Evolutionary conservation across 2,888 invertebrate species (phyloP), one percentile per base, ranked within the genome.

Genomic region (Andrena chrysosceles): DNA sequence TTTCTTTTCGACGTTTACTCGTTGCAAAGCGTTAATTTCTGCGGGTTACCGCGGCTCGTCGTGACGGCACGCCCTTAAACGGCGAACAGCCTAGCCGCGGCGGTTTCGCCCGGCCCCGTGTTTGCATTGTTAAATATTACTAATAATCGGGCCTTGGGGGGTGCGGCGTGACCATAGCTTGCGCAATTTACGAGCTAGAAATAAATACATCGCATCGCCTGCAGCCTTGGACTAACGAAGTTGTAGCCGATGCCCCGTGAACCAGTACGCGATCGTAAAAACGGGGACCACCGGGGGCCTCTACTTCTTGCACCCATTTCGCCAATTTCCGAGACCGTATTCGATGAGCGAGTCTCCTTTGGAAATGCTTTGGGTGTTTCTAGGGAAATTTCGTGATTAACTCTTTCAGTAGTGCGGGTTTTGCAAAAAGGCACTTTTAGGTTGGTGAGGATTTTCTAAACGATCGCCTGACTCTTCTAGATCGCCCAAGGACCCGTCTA

Each of bases 11-110:
- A 85, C 83, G 83, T 87, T 85, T 85, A 83, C 79, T 79, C 72
- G 69, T 71, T 70, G 72, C 72, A 62, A 87, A 76, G 87, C 79
- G 85, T 85, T 87, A 87, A 87, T 85, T 85, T 72, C 85, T 86
- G 76, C 70, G 71, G 79, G 84, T 85, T 87, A 86, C 77, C 87
- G 69, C 76, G 72, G 33, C 29, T 35, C 42, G 62, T 60, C 82
- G 77, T 52, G 85, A 85, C 78, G 52, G 77, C 70, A 60, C 67
- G 68, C 62, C 83, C 83, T 87, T 85, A 83, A 83, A 87, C 62
- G 83, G 79, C 35, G 63, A 69, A 60, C 60, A 42, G n/a, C 23
- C 73, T 56, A 42, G n/a, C 31, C 73, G 49, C 72, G 68, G 42
- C 13, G 66, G 49, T 52, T 42, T 29, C 35, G 69, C 26, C 26